Evolutionary conservation across 2,797 vertebrate genomes (phyloP), one percentile per base, ranked within the genome.

Genomic region (Amblyraja radiata): DNA sequence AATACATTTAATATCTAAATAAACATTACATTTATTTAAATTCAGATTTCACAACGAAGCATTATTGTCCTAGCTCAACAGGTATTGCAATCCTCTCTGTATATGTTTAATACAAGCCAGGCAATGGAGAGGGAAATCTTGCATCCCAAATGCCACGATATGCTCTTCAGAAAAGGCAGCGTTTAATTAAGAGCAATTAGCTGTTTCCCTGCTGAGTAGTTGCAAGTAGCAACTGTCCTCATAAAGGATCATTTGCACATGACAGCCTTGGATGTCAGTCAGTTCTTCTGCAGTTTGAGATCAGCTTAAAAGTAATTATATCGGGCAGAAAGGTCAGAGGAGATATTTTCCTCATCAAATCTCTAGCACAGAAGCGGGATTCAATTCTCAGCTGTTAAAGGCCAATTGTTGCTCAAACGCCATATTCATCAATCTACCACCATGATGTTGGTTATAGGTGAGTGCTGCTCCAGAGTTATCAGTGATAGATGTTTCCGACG

Each of bases 161-260:
- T 54, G 73, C 90, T n/a, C 90, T 92, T 76, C 90, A 92, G 90
- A 76, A 92, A 92, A 78, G 94, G 93, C 73, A 93, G 93, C 94
- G 94, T 94, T 93, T 95, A 95, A 96, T 96, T 95, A 95, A 94
- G 93, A 95, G 94, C 94, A 96, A 96, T 97, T 97, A 97, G 93
- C 93, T 16, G 93, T 94, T 92, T 94, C 94, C 96, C 96, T 93
- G 95, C 95, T 14, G 95, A 94, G 95, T 93, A 93, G 93, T 92
- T 28, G 86, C 90, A 76, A 92, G 90, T 76, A 92, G 39, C 36
- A 76, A 92, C 46, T 92, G 39, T 76, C 90, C 90, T 71, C 90
- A 84, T 25, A 84, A 83, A 84, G 4, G 54, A 84, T 54, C 81
- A 92, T 76, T 92, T 92, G 71, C 90, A 92, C 73, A 54, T 92